Evolutionary conservation across 2,797 vertebrate genomes (phyloP).

Genomic region (Falco rusticolus): DNA sequence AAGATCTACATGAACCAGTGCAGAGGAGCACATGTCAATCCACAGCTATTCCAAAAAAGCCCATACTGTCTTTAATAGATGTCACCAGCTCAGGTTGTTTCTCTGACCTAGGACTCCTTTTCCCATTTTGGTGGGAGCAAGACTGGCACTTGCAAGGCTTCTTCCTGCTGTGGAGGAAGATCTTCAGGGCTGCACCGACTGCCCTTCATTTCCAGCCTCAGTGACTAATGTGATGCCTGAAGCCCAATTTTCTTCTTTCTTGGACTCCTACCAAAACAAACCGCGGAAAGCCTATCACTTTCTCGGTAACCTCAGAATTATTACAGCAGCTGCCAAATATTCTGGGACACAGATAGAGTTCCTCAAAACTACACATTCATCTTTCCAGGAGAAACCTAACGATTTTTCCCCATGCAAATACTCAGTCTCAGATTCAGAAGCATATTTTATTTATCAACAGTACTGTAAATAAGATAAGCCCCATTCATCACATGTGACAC

Average conservation of each 20-base stretch:
- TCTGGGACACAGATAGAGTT: not conserved
- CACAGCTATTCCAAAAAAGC: not conserved
- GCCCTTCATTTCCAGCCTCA: not conserved
- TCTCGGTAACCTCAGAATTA: not conserved
- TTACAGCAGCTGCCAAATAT: not conserved
- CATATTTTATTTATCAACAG: not conserved
- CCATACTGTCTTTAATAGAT: not conserved
- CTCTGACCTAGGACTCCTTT: not conserved
- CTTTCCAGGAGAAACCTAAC: not conserved
- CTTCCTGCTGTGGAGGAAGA: fast-evolving
- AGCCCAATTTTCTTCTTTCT: not conserved
- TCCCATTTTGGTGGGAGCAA: not conserved
- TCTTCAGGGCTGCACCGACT: not conserved
- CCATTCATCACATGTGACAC: fast-evolving
- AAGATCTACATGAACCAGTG: not conserved
- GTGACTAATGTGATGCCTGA: not conserved
- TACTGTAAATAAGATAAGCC: not conserved
- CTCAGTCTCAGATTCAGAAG: fast-evolving
- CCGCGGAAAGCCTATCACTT: not conserved
- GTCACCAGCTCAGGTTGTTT: not conserved
- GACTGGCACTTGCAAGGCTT: not conserved
- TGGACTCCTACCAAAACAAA: slow-evolving; percentile 8
- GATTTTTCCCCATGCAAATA: not conserved
- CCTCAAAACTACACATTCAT: not conserved
- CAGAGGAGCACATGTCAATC: fast-evolving